phyloP scores from a whole-genome alignment of 2,113 vertebrate genomes.

The western clawed frog (Xenopus tropicalis) region DNA sequence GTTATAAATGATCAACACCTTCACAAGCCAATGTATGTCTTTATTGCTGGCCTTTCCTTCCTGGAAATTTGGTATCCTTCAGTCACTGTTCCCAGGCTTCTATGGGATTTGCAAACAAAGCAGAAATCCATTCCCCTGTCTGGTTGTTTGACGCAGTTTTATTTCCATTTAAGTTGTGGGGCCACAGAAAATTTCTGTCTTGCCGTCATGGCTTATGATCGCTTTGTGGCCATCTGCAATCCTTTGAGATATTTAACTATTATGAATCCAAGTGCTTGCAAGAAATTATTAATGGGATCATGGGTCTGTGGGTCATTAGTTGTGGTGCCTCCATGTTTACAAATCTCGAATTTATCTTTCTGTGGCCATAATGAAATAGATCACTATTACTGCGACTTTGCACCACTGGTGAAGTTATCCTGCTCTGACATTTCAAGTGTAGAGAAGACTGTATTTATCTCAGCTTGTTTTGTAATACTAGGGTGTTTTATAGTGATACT shows the following conservation, averaged over 20 bases:
- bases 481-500: constrained; percentile 19
- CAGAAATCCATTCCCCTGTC: neutral
- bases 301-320: constrained; percentile 10
- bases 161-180: constrained; percentile 29
- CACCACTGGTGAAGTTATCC: constrained; percentile 13
- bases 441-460: neutral
- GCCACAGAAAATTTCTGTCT: constrained; percentile 9
- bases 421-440: neutral
- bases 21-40: constrained; percentile 37
- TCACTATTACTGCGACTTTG: constrained; percentile 32
- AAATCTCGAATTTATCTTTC: constrained; percentile 5
- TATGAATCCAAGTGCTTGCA: constrained; percentile 5
- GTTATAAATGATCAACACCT: neutral
- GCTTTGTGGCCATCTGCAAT: constrained; percentile 26
- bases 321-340: neutral
- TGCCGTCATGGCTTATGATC: constrained; percentile 17
- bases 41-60: constrained; percentile 23
- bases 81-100: constrained; percentile 11
- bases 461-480: constrained; percentile 16
- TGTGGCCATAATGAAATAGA: constrained; percentile 8
- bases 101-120: neutral
- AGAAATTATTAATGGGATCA: neutral
- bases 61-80: constrained; percentile 31
- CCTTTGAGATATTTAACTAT: neutral
- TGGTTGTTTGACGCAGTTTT: constrained; percentile 29